A percentile compares a stretch with the other conserved stretches of the same genome.
Conservation (phyloP, 1,140 invertebrate species). For the Mya arenaria region DNA sequence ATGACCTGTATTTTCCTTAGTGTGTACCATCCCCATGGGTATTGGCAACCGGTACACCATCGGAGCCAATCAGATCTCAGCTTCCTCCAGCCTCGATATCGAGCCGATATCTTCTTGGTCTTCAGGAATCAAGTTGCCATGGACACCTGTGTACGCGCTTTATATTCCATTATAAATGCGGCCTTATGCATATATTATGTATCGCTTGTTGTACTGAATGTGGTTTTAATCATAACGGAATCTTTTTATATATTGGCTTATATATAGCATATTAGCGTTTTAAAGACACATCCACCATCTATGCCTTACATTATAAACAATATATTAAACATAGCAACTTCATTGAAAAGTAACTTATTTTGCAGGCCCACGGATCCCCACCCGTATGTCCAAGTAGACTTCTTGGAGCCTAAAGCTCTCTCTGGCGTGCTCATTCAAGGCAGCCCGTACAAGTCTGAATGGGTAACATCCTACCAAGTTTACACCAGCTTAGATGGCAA, state of each 20-base stretch:
- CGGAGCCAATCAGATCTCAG: constrained; percentile 52
- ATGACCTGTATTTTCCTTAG: too few relatives aligned
- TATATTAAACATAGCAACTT: too few relatives aligned
- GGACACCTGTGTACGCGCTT: constrained; percentile 29
- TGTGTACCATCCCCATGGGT: constrained; percentile 61
- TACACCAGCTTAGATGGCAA: constrained; percentile 73
- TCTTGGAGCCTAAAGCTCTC: constrained; percentile 75
- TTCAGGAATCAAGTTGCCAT: constrained; percentile 22
- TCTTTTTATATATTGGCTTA: too few relatives aligned
- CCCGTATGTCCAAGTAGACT: constrained; percentile 74
- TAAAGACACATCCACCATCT: too few relatives aligned
- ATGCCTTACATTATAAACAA: too few relatives aligned
- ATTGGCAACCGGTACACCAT: constrained; percentile 52
- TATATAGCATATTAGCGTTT: too few relatives aligned
- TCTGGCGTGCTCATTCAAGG: constrained; percentile 73
- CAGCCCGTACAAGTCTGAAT: constrained; percentile 62
- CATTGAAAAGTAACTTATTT: too few relatives aligned
- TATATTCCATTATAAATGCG: too few relatives aligned
- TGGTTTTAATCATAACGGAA: too few relatives aligned
- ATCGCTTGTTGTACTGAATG: too few relatives aligned
- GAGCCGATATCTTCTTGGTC: too few relatives aligned
- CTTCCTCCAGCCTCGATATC: constrained; percentile 31
- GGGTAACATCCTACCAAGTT: constrained; percentile 75
- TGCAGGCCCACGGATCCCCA: constrained; percentile 50
- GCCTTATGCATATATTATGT: too few relatives aligned